These are phyloP conservation scores for Pyrrhosoma nymphula DNA, from an alignment of 2,888 invertebrate species.

Conservation along the genomic window DNA sequence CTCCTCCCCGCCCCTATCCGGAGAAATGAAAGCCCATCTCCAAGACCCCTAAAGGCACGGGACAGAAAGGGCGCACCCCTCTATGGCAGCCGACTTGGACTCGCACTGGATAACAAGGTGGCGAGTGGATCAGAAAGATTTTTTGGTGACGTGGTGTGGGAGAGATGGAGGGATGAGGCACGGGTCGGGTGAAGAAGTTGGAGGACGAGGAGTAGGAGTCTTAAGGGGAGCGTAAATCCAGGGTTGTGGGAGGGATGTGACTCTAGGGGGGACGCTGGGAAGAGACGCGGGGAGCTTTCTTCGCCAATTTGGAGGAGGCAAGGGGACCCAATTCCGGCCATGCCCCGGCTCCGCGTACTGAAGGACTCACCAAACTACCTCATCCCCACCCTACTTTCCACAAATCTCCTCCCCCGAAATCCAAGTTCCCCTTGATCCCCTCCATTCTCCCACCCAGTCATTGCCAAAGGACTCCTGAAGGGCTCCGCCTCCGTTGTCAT, in stretches of 20 bases:
- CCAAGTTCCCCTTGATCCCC: not conserved
- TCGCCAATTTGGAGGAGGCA: conserved; percentile 41
- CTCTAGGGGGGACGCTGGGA: not conserved
- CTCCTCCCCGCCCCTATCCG: not conserved
- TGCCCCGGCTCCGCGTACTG: not conserved
- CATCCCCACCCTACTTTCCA: not conserved
- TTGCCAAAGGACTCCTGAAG: not conserved
- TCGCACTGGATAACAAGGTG: conserved; percentile 59
- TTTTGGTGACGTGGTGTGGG: not conserved
- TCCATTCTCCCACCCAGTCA: not conserved
- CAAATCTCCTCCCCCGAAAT: not conserved
- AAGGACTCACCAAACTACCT: not conserved
- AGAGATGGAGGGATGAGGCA: not conserved
- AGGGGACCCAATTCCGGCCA: conserved; percentile 41
- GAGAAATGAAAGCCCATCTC: conserved; percentile 65
- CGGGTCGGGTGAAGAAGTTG: not conserved
- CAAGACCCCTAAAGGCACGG: conserved; percentile 38
- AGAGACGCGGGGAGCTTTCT: conserved; percentile 39
- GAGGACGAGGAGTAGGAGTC: not conserved
- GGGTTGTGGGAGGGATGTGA: not conserved
- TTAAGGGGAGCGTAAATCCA: not conserved
- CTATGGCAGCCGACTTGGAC: conserved; percentile 52
- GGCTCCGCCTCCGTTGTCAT: conserved; percentile 18
- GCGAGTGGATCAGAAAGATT: conserved; percentile 59
- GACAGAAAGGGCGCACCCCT: conserved; percentile 50